These are phyloP conservation scores for Drosophila mercatorum DNA, from an alignment of 2,888 invertebrate genomes.

Conservation along the genomic window DNA sequence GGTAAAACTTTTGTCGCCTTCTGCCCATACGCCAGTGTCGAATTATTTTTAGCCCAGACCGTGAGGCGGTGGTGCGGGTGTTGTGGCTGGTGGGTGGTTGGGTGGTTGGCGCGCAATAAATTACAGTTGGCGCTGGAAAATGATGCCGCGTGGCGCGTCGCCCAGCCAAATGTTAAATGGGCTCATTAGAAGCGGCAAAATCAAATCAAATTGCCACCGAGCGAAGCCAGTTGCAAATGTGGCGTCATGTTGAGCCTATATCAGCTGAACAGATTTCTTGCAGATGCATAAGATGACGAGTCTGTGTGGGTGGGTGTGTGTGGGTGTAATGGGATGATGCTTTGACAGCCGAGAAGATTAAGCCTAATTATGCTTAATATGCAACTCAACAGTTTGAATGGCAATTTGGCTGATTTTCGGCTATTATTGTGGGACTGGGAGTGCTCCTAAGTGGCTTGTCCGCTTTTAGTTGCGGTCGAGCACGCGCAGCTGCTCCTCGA, in stretches of 20 bases:
- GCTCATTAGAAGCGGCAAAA: conserved; percentile 52
- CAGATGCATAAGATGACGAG: conserved; percentile 1
- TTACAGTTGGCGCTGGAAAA: conserved; percentile 47
- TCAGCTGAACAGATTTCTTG: too few relatives aligned
- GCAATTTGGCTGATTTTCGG: background rate
- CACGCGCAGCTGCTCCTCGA: conserved; percentile 51
- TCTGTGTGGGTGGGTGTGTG: conserved; percentile 6
- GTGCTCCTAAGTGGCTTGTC: background rate
- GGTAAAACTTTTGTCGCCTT: conserved; percentile 54
- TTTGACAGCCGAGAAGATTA: conserved; percentile 8
- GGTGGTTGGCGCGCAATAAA: conserved; percentile 42
- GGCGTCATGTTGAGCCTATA: background rate
- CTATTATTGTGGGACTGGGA: background rate
- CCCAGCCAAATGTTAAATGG: conserved; percentile 62
- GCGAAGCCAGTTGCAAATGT: conserved; percentile 7
- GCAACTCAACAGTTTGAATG: conserved; percentile 29
- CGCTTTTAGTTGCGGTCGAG: conserved; percentile 36
- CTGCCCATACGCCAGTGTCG: conserved; percentile 3
- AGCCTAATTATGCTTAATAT: conserved; percentile 14
- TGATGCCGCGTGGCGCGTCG: conserved; percentile 16
- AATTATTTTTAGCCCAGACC: conserved; percentile 53
- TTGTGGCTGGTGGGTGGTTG: background rate
- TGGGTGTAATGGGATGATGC: background rate
- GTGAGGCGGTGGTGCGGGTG: background rate
- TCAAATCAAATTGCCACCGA: conserved; percentile 31